Percentiles rank a stretch among this genome's conserved stretches.
phyloP scores from a whole-genome alignment of 2,888 invertebrate species.

The Pseudococcus jackbeardsleyi region DNA sequence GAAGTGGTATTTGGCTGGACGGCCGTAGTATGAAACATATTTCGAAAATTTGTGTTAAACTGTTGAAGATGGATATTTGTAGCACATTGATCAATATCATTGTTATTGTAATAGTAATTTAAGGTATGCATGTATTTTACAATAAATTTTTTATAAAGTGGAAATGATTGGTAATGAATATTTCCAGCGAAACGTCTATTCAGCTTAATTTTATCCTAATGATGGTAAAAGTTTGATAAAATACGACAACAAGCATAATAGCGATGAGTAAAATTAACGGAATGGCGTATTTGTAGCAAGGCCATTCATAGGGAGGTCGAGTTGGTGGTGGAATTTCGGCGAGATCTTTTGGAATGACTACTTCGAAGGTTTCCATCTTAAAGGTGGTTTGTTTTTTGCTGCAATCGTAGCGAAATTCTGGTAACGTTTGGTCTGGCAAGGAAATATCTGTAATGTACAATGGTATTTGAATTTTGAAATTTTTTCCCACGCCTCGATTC shows the following conservation, averaged over 20 bases:
- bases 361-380: not conserved
- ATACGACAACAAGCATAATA: not conserved
- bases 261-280: not conserved
- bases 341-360: not conserved
- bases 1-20: too few species aligned
- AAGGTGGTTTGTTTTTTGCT: not conserved
- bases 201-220: not conserved
- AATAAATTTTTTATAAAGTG: constrained; percentile 56
- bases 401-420: not conserved
- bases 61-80: not conserved
- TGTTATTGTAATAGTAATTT: constrained; percentile 51
- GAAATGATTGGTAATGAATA: not conserved
- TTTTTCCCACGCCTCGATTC: too few species aligned
- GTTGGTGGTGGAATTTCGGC: not conserved
- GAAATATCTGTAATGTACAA: too few species aligned
- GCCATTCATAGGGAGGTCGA: not conserved
- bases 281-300: not conserved
- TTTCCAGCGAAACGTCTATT: not conserved
- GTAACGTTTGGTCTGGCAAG: too few species aligned
- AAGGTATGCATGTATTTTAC: constrained; percentile 32
- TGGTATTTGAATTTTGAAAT: too few species aligned
- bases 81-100: constrained; percentile 59
- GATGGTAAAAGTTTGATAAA: not conserved
- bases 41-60: too few species aligned
- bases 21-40: too few species aligned